phyloP scores from a whole-genome alignment of 2,113 vertebrate species.

The Enhydra lutris region DNA sequence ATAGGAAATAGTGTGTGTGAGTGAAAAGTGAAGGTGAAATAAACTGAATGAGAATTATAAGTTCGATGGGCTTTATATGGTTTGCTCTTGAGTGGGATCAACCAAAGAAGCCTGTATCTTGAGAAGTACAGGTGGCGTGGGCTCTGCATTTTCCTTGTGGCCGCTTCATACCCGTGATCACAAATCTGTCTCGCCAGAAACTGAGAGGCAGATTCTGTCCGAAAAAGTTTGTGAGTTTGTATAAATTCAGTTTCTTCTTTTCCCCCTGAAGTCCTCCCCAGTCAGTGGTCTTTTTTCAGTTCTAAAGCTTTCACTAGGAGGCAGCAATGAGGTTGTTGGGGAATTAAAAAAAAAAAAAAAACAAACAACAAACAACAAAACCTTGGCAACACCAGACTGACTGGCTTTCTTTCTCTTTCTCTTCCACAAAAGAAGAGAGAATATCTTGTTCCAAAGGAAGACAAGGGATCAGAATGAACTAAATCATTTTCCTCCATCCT shows the following conservation, averaged over 20 bases:
- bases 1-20: not conserved
- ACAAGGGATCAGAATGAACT: not conserved
- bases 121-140: no score
- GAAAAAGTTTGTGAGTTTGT: not conserved
- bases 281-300: not conserved
- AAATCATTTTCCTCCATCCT: not conserved
- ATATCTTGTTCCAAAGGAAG: not conserved
- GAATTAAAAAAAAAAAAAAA: not conserved
- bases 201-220: not conserved
- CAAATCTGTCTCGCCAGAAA: not conserved
- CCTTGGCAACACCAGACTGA: not conserved
- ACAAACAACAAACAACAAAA: not conserved
- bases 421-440: not conserved
- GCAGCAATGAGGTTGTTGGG: slow-evolving; percentile 68
- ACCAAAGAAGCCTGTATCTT: not conserved
- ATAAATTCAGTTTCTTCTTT: not conserved
- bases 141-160: not conserved
- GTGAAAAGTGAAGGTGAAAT: not conserved
- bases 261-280: not conserved
- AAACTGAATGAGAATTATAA: not conserved
- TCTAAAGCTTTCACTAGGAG: slow-evolving; percentile 72
- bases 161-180: not conserved
- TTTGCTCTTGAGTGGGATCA: not conserved
- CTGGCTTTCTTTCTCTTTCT: not conserved
- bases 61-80: not conserved